Evolutionary conservation across 2,888 invertebrate genomes (phyloP), one percentile per base, ranked within the genome.

Genomic region (Xestia xanthographa): DNA sequence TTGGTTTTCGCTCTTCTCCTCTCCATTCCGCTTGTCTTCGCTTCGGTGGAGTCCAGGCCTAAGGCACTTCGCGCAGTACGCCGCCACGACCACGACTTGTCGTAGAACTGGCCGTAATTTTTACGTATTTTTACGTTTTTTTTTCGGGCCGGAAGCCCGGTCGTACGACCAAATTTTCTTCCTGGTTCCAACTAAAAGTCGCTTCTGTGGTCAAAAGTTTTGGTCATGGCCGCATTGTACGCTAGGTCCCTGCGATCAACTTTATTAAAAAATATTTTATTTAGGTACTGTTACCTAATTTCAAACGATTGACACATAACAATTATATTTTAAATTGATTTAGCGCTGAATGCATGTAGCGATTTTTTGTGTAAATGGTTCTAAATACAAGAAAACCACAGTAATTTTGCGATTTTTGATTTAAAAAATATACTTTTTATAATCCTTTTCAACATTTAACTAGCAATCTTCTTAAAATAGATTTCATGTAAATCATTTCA

Each of bases 401-500:
- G 50, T 22, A n/a, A 22, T 11, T 34, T 14, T 63, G 41, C 5
- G n/a, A 14, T 62, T 22, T 34, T 34, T 20, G 5, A 34, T 14
- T 22, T 5, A 3, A 20, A 17, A 9, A 53, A 8, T 14, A 0
- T 43, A 8, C 29, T 8, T 29, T 45, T 14, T 29, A 14, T 3
- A 2, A 0, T 26, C 26, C 8, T 34, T 26, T 43, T 6, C 12
- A 17, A 29, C 5, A 56, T 43, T 48, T 6, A 11, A 26, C 9
- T 45, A 66, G 29, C 29, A 29, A 6, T 0, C 26, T 56, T 34
- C 29, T 65, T 26, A 12, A n/a, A 29, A 41, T 17, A 17, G 3
- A n/a, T 70, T 63, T 41, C 53, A 38, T 75, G 8, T 56, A 75
- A 80, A 70, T 60, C 8, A 29, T 66, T 41, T 69, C 66, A 66